phyloP scores from a whole-genome alignment of 2,113 vertebrate species.

The Thermophis baileyi region DNA sequence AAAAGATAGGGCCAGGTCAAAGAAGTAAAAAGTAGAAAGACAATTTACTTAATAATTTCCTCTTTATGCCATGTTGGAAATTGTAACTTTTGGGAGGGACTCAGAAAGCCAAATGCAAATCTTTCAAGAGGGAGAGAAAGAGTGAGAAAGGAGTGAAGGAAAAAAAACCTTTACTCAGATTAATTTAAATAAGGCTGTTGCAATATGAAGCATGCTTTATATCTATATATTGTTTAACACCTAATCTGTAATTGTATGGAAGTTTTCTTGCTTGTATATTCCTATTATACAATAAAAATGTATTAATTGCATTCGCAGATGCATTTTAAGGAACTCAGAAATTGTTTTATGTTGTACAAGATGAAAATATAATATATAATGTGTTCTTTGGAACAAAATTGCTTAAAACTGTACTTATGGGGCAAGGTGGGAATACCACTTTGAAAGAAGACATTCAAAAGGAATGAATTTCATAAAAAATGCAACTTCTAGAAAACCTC shows the following conservation, averaged over 20 bases:
- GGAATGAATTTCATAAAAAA: background rate
- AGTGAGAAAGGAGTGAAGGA: background rate
- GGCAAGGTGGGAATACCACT: background rate
- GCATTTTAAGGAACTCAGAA: background rate
- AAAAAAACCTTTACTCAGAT: background rate
- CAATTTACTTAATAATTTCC: background rate
- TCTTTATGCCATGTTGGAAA: background rate
- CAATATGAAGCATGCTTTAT: background rate
- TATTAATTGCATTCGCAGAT: background rate
- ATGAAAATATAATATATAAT: background rate
- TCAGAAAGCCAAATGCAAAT: background rate
- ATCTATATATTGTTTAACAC: background rate
- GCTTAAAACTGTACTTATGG: background rate
- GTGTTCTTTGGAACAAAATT: background rate
- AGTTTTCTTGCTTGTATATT: background rate
- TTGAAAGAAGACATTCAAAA: background rate
- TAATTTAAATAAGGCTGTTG: background rate
- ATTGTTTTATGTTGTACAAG: background rate
- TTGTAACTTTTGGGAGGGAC: background rate
- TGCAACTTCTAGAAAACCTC: conserved; percentile 11
- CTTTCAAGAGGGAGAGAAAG: background rate
- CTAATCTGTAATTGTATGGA: background rate
- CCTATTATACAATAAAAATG: background rate
- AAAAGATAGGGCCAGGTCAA: background rate
- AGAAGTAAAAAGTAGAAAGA: background rate